Evolutionary conservation across 2,888 invertebrate genomes (phyloP), one percentile per base, ranked within the genome.

Genomic region (Hydraecia micacea): DNA sequence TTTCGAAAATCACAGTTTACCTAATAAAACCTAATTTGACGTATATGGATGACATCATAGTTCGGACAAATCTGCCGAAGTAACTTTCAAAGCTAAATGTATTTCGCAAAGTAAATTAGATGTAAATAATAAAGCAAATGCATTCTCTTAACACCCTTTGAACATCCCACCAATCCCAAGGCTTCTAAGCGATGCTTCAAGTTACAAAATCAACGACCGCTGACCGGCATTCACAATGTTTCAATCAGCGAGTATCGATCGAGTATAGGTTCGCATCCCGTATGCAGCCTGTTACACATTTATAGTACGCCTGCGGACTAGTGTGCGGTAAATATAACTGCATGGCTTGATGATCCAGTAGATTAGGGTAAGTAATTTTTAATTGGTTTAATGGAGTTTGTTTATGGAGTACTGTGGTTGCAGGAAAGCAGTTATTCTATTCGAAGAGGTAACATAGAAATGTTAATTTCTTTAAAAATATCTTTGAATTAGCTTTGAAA

Each of bases 221-320:
- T 75, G 76, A 75, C 77, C 60, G 62, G 25, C 42, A 70, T 67
- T 75, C 73, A 49, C 79, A 80, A 81, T 78, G 84, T 87, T 89
- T 87, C 89, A 87, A 88, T 89, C 86, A 80, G 58, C 32, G 1
- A 1, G 39, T 79, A 88, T 88, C 88, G 89, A 88, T 86, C 81
- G 77, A n/a, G 80, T 71, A 81, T 74, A 81, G 82, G 77, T 81
- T 83, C 77, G 73, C 79, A 88, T 87, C 77, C 66, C 66, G 80
- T 83, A 78, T 87, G 86, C 86, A 88, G 65, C 73, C 18, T 49
- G 69, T 82, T 76, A 75, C 80, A 79, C 85, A 83, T 88, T 85
- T 75, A 88, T 79, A 68, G 66, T 46, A 25, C 28, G 55, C 65
- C 83, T 68, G 62, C 32, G 75, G 76, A 65, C 83, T 62, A 60